phyloP scores from a whole-genome alignment of 1,140 invertebrate genomes.

The Eueides isabella region DNA sequence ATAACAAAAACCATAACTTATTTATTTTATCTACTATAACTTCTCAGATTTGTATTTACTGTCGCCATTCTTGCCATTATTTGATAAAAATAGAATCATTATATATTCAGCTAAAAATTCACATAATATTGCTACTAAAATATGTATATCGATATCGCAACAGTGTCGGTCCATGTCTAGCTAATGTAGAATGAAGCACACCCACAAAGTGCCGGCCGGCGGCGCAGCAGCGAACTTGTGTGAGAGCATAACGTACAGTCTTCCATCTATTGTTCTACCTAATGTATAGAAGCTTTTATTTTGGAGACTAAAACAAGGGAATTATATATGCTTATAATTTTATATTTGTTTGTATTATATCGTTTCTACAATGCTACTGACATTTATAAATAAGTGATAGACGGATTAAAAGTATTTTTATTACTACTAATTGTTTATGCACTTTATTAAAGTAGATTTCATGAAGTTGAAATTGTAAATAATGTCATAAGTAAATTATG shows the following conservation, averaged over 20 bases:
- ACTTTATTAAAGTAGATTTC: no score
- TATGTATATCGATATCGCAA: constrained; percentile 35
- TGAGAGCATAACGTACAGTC: constrained; percentile 22
- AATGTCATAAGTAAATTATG: no score
- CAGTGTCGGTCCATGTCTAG: constrained; percentile 12
- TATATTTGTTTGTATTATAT: background rate
- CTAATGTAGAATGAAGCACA: constrained; percentile 35
- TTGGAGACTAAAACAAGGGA: background rate
- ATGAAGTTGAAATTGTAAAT: no score
- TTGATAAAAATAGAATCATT: no score
- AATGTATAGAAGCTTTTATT: constrained; percentile 14
- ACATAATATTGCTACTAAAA: background rate
- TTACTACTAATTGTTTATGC: no score
- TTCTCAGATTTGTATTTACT: no score
- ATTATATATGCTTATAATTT: constrained; percentile 1
- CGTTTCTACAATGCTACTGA: background rate
- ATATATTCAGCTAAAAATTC: no score
- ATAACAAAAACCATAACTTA: no score
- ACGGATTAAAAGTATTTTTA: no score
- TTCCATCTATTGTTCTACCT: constrained; percentile 21
- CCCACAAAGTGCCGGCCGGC: constrained; percentile 49
- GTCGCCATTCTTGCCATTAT: no score
- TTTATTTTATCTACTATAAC: no score
- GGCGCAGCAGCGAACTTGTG: constrained; percentile 33
- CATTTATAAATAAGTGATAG: no score